Evolutionary conservation across 2,113 vertebrate species (phyloP).

Genomic region (Platycercus adscitus): DNA sequence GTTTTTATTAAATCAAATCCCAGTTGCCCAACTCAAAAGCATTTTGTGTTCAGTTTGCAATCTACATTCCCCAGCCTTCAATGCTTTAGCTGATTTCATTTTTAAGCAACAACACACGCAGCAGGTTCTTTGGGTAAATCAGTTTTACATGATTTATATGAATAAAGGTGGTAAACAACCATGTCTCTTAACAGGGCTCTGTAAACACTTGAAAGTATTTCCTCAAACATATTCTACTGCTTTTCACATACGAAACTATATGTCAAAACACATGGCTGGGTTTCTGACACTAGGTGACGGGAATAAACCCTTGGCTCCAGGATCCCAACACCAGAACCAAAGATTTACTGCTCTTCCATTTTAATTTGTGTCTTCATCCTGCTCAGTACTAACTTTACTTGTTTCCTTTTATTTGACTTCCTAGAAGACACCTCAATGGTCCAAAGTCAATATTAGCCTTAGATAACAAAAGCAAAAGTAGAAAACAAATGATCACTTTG

Average conservation of each 20-base stretch:
- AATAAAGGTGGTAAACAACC: slow-evolving; percentile 4
- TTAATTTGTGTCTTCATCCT: neutral
- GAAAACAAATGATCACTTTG: neutral
- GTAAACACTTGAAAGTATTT: neutral
- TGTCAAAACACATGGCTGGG: neutral
- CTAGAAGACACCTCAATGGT: neutral
- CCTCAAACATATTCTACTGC: neutral
- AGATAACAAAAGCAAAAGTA: neutral
- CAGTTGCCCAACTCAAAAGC: neutral
- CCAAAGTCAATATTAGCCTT: neutral
- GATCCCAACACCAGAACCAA: neutral
- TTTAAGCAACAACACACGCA: neutral
- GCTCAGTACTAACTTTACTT: neutral
- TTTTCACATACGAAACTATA: neutral
- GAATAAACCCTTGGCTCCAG: neutral
- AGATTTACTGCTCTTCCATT: neutral
- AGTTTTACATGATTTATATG: neutral
- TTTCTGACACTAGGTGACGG: neutral
- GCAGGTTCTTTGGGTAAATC: neutral
- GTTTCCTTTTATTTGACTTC: neutral
- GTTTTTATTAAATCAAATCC: neutral
- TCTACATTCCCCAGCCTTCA: neutral
- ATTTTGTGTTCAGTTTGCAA: neutral
- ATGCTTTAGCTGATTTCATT: neutral
- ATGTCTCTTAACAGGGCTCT: neutral